Evolutionary conservation across 2,113 vertebrate genomes (phyloP), one percentile per base, ranked within the genome.

Genomic region (Elaphurus davidianus): DNA sequence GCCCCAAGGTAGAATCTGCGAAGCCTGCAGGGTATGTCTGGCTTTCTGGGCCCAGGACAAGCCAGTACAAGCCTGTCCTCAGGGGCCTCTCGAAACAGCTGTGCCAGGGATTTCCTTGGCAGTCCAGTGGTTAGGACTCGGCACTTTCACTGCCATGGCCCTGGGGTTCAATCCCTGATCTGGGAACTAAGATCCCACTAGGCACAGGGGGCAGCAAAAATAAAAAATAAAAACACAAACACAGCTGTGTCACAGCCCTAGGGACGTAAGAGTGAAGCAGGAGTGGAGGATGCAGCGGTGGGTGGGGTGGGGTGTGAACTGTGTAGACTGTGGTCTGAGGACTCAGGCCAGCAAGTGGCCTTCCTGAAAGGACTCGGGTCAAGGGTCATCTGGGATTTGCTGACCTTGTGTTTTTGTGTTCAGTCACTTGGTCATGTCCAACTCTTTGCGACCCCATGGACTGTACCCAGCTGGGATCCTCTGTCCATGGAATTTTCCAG

Each of bases 221-320:
- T 71, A 30, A 45, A 79, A 79, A 79, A 50, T 45, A 78, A n/a
- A 33, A 78, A 78, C 13, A 50, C 10, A 79, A 4, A 43, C 10
- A 84, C 15, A 71, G 81, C 12, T 83, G 14, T 43, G 30, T 30
- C 59, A n/a, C 6, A 25, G 36, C 79, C 60, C 33, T 13, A 33
- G 52, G 11, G 19, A 59, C 0, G 1, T 19, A 71, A 21, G 27
- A 78, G 30, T 9, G 1, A 47, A 57, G 43, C 17, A 81, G 43
- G 23, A 55, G 59, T 15, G 17, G 59, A 4, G 16, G 55, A 27
- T 8, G 4, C 27, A 62, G 13, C 23, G 33, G 25, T 15, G 7
- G 6, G 40, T 15, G 25, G 36, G 52, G 23, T 2, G 2, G 30
- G 19, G 3, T 15, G 4, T 57, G 57, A 64, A 45, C 4, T 0